Conservation (phyloP, 2,797 vertebrate genomes). For the Leucoraja ocellata region DNA sequence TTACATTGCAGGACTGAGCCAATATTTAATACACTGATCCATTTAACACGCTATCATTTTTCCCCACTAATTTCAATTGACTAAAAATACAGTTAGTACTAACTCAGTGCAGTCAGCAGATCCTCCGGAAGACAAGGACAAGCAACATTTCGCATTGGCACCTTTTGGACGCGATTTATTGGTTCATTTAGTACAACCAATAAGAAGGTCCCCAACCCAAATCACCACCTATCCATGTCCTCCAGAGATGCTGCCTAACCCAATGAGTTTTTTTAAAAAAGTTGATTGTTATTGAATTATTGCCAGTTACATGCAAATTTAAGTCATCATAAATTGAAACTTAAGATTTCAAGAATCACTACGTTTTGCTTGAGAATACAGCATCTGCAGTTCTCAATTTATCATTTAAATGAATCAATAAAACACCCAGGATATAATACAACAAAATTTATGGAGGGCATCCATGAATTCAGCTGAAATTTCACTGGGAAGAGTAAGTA, state of each 20-base stretch:
- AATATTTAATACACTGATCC: background rate
- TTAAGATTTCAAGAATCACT: background rate
- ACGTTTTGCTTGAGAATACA: too few relatives aligned
- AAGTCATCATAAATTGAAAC: background rate
- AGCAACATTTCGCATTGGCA: too few relatives aligned
- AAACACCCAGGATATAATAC: background rate
- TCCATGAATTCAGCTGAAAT: background rate
- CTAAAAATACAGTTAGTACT: background rate
- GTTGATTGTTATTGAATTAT: background rate
- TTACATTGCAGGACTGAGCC: background rate
- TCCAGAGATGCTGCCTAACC: too few relatives aligned
- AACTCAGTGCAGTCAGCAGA: too few relatives aligned
- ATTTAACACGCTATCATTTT: too few relatives aligned
- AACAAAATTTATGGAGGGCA: background rate
- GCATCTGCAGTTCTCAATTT: background rate
- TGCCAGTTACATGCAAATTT: background rate
- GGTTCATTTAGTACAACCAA: too few relatives aligned
- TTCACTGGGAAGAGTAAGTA: background rate
- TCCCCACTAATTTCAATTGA: background rate
- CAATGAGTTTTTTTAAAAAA: too few relatives aligned
- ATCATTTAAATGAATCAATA: background rate
- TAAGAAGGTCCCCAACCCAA: too few relatives aligned
- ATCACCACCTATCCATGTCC: too few relatives aligned
- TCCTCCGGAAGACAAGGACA: too few relatives aligned
- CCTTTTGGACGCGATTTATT: too few relatives aligned